Base-by-base conservation (phyloP, 2,888 invertebrate species). In the Notocelia uddmanniana region DNA sequence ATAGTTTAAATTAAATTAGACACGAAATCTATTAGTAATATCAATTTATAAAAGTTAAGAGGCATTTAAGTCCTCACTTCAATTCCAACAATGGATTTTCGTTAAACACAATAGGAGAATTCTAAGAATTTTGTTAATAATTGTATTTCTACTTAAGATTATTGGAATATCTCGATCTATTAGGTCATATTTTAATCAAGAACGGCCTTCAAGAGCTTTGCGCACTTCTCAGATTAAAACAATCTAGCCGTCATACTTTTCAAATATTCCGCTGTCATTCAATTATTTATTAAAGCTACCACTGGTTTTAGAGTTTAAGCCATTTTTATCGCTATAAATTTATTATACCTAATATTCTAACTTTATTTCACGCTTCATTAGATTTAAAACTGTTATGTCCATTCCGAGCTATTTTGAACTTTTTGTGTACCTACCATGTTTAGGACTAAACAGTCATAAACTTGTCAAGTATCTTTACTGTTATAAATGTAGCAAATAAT, bases 291-390 rank as follows among this genome's bases (percentile, higher is more conserved):
- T 19, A 31, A 5, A 26, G 18, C 15, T 31, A 11, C 26, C 13
- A 31, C 45, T n/a, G 19, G 41, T 64, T 52, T 15, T 15, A 26
- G 67, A 57, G 19, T 57, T 31, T 48, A 13, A 26, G 13, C 26
- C 23, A 45, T 67, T 57, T 45, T 45, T 45, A 67, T 67, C 45
- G 57, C 45, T 67, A 23, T 37, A 31, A 41, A 26, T 3, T 26
- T 31, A 9, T 31, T 31, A 5, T 6, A 2, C 8, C 31, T 31
- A 31, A 31, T 31, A 31, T 6, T 31, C 8, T 9, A 31, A 31
- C 31, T 2, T 2, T 8, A 31, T 31, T 6, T 9, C 5, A 31
- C 8, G 31, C 0, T 31, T 26, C n/a, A n/a, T 31, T 31, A 31
- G 31, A 31, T 0, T 31, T 31, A 31, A 31, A 31, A 31, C 31